Percentiles rank a stretch among this genome's conserved stretches.
Evolutionary conservation across 2,113 vertebrate genomes (phyloP).

Genomic region (Syngnathus scovelli): DNA sequence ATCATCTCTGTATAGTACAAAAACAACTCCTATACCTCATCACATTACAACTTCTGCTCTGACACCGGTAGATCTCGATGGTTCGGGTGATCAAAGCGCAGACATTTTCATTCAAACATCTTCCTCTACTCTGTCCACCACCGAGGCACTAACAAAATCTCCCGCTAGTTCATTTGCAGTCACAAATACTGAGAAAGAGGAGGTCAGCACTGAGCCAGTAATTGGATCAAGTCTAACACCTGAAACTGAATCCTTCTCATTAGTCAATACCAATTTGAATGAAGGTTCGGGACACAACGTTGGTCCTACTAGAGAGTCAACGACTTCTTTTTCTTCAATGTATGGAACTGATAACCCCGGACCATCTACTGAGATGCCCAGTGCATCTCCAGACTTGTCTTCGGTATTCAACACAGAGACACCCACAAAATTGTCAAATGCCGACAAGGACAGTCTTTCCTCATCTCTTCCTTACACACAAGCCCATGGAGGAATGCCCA

Average conservation of each 20-base stretch:
- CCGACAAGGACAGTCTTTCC: no score
- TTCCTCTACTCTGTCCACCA: background rate
- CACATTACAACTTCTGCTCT: background rate
- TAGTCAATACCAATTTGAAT: fast-evolving
- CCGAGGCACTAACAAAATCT: background rate
- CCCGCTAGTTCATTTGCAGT: background rate
- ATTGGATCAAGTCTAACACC: constrained; percentile 5
- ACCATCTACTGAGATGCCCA: background rate
- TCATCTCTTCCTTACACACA: no score
- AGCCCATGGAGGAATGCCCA: no score
- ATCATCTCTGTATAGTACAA: constrained; percentile 1
- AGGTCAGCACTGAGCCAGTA: background rate
- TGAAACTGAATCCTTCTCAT: background rate
- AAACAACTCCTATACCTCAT: background rate
- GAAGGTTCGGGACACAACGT: constrained; percentile 6
- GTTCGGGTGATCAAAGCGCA: background rate
- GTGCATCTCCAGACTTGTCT: background rate
- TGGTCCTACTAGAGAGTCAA: no score
- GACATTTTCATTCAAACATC: background rate
- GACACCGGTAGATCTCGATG: background rate
- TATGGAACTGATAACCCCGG: background rate
- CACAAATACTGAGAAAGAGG: background rate
- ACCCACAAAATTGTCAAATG: no score
- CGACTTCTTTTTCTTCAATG: background rate
- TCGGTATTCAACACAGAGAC: no score